phyloP scores from a whole-genome alignment of 23 tunicate genomes.

The Trididemnum clinides region DNA sequence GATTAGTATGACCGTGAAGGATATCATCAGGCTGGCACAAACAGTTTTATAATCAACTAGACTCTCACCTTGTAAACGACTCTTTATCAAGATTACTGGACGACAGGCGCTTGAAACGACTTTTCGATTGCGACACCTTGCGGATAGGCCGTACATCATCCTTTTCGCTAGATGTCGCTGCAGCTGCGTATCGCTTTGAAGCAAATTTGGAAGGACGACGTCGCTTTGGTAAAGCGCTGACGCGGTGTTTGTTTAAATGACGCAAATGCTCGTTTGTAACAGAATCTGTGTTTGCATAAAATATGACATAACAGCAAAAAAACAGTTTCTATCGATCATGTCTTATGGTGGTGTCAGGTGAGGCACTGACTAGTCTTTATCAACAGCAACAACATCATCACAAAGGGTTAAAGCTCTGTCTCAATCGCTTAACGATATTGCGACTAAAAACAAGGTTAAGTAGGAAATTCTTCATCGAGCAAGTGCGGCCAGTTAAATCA shows the following conservation, averaged over 20 bases:
- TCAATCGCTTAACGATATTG: no score
- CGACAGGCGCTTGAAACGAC: constrained; percentile 11
- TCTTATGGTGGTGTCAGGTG: no score
- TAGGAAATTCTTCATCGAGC: neutral
- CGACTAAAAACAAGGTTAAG: neutral
- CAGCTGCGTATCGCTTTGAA: neutral
- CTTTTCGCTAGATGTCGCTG: neutral
- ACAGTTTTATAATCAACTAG: no score
- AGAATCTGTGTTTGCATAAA: neutral
- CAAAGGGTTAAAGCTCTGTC: no score
- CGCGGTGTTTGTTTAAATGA: constrained; percentile 49
- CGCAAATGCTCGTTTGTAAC: constrained; percentile 38
- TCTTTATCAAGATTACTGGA: neutral
- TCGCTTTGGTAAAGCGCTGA: constrained; percentile 11
- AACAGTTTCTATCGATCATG: no score
- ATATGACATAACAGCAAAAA: no score
- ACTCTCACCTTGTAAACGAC: constrained; percentile 18
- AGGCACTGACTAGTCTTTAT: no score
- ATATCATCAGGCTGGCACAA: no score
- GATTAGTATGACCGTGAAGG: no score
- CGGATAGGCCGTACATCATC: constrained; percentile 5
- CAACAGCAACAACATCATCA: no score
- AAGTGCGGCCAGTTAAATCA: no score
- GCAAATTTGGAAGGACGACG: constrained; percentile 44
- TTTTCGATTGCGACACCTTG: constrained; percentile 14